Evolutionary conservation across 2,797 vertebrate genomes (phyloP), one percentile per base, ranked within the genome.

Genomic region (Sebastes umbrosus): DNA sequence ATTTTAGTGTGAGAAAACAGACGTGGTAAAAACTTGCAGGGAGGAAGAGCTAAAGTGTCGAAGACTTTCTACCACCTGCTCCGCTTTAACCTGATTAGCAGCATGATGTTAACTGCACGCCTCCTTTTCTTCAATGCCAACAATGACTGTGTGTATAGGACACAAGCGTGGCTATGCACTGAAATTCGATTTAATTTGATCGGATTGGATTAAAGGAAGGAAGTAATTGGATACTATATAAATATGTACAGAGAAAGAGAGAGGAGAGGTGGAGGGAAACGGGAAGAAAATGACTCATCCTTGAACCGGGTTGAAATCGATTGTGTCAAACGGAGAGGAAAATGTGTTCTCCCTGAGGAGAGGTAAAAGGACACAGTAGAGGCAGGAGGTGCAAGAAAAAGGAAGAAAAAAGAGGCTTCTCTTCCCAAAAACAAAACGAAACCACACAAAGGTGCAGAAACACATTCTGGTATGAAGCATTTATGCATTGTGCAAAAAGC

Each of bases 321-420:
- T 87, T 73, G 77, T 85, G 74, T 90, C 92, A 91, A 91, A 84
- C 80, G 2, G 27, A 87, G 88, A 84, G 80, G 85, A 93, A 92
- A 92, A 90, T 83, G 74, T 69, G 77, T 85, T 75, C 72, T 88
- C 91, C 84, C 81, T 14, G 57, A 24, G 82, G 87, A 88, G 80
- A 77, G 32, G 71, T 46, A 71, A 77, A 79, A 84, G 79, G 81
- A 75, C 75, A 70, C 62, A 59, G 50, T 32, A 43, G 71, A 73
- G 50, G 65, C 64, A 13, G 34, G 60, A 89, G 69, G 76, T 46
- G 62, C 50, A 65, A 65, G 60, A 52, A 64, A 59, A 68, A 22
- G 18, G 60, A 70, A 72, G 55, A 75, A 16, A 64, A 55, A 18
- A 24, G 80, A 85, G 55, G 73, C 20, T 62, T 73, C n/a, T 82